Evolutionary conservation across 2,113 vertebrate genomes (phyloP), one percentile per base, ranked within the genome.

Genomic region (Nothoprocta perdicaria): DNA sequence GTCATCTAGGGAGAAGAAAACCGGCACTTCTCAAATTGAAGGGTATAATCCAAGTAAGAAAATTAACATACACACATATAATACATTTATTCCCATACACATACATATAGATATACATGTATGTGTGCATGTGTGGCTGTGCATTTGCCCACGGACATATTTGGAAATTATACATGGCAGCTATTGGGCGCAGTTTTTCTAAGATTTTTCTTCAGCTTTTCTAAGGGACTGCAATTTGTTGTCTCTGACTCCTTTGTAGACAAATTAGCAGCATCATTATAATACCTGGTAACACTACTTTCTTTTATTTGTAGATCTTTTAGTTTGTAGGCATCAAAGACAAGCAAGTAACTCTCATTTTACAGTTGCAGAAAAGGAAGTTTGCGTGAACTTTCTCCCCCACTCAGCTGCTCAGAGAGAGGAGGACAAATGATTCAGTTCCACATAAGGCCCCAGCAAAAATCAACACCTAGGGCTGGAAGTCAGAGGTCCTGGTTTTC

Each of bases 61-160:
- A 18, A 14, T 21, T 16, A 38, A 84, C 33, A 67, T 7, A 27
- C 15, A 27, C 4, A 6, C 9, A 58, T 17, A 26, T 33, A 31
- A 22, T 31, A 33, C 6, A 3, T 6, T 6, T 29, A 55, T 80
- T 79, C 80, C 40, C 63, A 68, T 0, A 3, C 2, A 31, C 11
- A 31, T 7, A 35, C 0, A 1, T 22, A 23, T 1, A 92, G 45
- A 53, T 14, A 41, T 4, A 58, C 21, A 65, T 53, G 22, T 6
- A 3, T 29, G 3, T 50, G 33, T 35, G 21, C 16, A 29, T 45
- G 38, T 26, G 50, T 24, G 23, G 10, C 2, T 31, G 53, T 17
- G 50, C 50, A 57, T 57, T 27, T 17, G 29, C 24, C 15, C 9
- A 31, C 17, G 53, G 31, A 15, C 2, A 2, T n/a, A 61, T 66